A percentile compares a stretch with the other conserved stretches of the same genome.
Conservation (phyloP, 1,140 invertebrate genomes). For the Lethocerus indicus region DNA sequence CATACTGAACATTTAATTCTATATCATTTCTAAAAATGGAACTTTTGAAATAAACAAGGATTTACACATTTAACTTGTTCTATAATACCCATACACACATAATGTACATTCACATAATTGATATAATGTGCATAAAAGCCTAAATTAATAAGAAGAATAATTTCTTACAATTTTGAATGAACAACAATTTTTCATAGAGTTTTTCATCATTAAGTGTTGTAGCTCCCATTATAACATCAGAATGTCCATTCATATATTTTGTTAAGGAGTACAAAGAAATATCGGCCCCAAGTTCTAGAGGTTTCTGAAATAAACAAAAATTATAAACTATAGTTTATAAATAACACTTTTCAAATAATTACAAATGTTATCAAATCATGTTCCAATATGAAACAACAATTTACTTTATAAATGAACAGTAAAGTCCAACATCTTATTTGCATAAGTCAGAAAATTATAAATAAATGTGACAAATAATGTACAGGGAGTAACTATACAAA, state of each 20-base stretch:
- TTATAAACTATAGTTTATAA: background rate
- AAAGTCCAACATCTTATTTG: no score
- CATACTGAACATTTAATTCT: no score
- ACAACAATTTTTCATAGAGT: constrained; percentile 53
- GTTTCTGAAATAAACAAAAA: constrained; percentile 37
- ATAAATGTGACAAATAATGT: background rate
- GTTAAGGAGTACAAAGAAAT: constrained; percentile 85
- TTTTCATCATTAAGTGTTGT: constrained; percentile 55
- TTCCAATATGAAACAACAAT: constrained; percentile 3
- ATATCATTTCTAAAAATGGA: no score
- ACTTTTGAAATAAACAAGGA: no score
- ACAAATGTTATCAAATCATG: constrained; percentile 5
- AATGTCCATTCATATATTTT: constrained; percentile 98
- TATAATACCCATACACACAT: no score
- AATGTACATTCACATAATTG: background rate
- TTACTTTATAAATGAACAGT: background rate
- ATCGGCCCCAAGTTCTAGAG: constrained; percentile 81
- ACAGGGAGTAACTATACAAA: background rate
- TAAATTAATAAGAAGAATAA: background rate
- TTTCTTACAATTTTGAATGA: constrained; percentile 75
- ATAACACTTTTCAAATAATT: background rate
- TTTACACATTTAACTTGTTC: no score
- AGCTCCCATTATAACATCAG: constrained; percentile 94
- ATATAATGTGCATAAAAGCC: background rate
- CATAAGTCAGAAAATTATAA: background rate